These are phyloP conservation scores for Ictalurus furcatus DNA, from an alignment of 2,113 vertebrate genomes.

Conservation along the genomic window DNA sequence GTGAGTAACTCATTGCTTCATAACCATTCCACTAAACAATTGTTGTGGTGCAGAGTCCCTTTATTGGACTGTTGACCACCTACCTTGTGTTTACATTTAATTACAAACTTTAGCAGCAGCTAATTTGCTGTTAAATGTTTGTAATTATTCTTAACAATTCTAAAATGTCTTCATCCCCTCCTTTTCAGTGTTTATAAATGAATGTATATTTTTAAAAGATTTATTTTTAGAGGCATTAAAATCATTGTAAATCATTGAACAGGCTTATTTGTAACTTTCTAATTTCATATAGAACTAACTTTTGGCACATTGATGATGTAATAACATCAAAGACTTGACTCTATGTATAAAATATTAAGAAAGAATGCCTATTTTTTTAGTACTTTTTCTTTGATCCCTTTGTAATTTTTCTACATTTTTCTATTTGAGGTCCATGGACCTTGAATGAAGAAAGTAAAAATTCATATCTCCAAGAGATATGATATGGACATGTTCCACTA, in stretches of 20 bases:
- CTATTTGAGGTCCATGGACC: too few species aligned
- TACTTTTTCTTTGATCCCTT: not conserved
- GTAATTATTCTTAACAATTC: too few species aligned
- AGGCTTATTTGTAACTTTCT: not conserved
- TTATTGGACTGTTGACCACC: slow-evolving; percentile 11
- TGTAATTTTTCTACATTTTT: too few species aligned
- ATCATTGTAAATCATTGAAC: too few species aligned
- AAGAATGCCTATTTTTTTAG: not conserved
- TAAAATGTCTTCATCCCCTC: too few species aligned
- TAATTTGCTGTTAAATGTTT: too few species aligned
- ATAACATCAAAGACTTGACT: not conserved
- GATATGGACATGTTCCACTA: not conserved
- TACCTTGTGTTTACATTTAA: not conserved
- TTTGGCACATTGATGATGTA: not conserved
- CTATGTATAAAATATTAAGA: not conserved
- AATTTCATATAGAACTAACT: not conserved
- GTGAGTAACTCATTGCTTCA: slow-evolving; percentile 66
- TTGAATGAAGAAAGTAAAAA: not conserved
- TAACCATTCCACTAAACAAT: slow-evolving; percentile 10
- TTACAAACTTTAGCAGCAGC: too few species aligned
- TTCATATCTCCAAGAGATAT: not conserved
- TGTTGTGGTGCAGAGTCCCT: slow-evolving; percentile 14
- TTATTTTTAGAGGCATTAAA: too few species aligned
- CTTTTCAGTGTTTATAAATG: too few species aligned
- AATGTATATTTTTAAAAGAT: not conserved